Conservation (phyloP, 1,140 invertebrate species). For the Prorops nasuta region DNA sequence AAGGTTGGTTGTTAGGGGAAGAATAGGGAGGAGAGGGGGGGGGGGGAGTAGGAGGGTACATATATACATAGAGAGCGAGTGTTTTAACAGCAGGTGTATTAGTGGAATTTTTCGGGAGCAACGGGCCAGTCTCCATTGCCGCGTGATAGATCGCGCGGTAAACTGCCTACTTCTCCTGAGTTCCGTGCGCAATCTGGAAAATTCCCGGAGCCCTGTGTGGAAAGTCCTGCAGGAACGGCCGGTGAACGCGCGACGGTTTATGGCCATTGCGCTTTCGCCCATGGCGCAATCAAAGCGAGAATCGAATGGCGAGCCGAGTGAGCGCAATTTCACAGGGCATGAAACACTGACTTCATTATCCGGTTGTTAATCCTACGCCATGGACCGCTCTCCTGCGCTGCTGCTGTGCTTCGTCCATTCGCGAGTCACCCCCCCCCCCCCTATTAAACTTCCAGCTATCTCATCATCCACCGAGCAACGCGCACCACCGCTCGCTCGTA, state of each 20-base stretch:
- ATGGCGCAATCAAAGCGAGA: conserved; percentile 51
- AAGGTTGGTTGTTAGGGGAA: no score
- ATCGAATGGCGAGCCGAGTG: conserved; percentile 48
- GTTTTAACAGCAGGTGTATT: conserved; percentile 16
- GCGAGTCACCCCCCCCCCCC: background rate
- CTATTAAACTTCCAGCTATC: background rate
- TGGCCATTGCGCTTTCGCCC: conserved; percentile 45
- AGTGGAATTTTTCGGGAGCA: conserved; percentile 24
- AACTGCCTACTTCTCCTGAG: no score
- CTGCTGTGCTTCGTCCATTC: background rate
- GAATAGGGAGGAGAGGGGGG: no score
- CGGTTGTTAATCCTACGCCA: conserved; percentile 52
- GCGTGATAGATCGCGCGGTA: conserved; percentile 18
- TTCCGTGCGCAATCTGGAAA: no score
- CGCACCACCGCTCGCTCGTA: no score
- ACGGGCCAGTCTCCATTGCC: no score
- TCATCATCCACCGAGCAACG: no score
- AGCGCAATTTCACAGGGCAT: conserved; percentile 57
- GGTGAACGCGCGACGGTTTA: conserved; percentile 36
- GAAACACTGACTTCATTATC: conserved; percentile 58
- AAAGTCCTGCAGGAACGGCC: no score
- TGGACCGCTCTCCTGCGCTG: background rate
- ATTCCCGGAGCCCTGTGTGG: no score
- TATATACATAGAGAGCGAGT: no score
- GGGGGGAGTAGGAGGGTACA: no score